Evolutionary conservation across 2,113 vertebrate genomes (phyloP), one percentile per base, ranked within the genome.

Genomic region (Pollachius pollachius): DNA sequence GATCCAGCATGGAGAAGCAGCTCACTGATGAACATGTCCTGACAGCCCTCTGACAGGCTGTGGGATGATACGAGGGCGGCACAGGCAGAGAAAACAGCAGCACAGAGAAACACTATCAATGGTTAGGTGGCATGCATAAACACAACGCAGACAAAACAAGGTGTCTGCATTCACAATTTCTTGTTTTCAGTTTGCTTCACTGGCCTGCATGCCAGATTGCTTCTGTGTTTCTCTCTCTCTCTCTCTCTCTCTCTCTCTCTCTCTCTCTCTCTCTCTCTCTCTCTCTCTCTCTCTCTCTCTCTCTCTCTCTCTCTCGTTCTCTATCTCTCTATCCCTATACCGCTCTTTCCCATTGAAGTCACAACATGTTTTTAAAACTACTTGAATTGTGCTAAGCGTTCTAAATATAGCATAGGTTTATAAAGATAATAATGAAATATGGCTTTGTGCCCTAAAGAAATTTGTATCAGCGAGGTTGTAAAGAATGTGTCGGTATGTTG

Each of bases 31-130:
- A 48, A 13, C 8, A n/a, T n/a, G 54, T 57, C 7, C 54, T 16
- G 65, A 76, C 76, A 79, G 79, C 56, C 62, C 75, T 79, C 76
- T 15, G 37, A 81, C 68, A 15, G 80, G 86, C 85, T 85, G 67
- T 64, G 64, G 69, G 19, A 0, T 2, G 67, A 75, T 65, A 54
- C 71, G 64, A 74, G 54, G 18, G 64, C 37, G 64, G 64, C 56
- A 48, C 12, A 65, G 52, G 69, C 25, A 11, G 25, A 5, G 56
- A 18, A 34, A 59, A n/a, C 9, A 18, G 17, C 54, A 57, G 17
- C 54, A 57, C 54, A 17, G 11, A 41, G n/a, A 25, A 19, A 9
- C 41, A 48, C 41, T 48, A 48, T 13, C 41, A 48, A 13, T 13
- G 41, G 12, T 48, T 9, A 48, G 41, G 41, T 12, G 41, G 41